phyloP scores from a whole-genome alignment of 2,888 invertebrate genomes.

The Synergus japonicus region DNA sequence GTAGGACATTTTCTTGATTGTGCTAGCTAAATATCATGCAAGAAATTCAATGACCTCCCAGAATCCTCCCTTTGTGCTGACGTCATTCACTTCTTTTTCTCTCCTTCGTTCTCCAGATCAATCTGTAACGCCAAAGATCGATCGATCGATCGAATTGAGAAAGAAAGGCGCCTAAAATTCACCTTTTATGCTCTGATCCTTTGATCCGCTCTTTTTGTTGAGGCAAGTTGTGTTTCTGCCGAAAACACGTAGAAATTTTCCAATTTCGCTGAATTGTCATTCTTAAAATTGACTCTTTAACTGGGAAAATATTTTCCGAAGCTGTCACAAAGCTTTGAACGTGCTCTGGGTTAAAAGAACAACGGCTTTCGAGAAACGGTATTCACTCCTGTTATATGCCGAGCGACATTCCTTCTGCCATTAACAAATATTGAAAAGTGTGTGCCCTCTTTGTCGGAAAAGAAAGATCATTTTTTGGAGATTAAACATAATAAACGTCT shows the following conservation, averaged over 20 bases:
- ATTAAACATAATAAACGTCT: neutral
- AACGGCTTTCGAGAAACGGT: conserved; percentile 38
- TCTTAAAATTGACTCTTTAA: neutral
- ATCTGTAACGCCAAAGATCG: conserved; percentile 14
- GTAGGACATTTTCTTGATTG: neutral
- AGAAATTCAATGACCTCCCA: conserved; percentile 18
- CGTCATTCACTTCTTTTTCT: neutral
- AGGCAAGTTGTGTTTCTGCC: neutral
- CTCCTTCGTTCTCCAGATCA: neutral
- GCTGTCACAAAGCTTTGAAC: neutral
- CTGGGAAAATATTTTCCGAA: neutral
- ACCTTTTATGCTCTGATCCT: neutral
- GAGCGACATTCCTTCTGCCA: conserved; percentile 29
- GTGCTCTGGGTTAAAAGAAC: conserved; percentile 24
- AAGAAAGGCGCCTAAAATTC: conserved; percentile 7
- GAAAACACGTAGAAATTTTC: neutral
- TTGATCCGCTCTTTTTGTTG: neutral
- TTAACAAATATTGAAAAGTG: conserved; percentile 28
- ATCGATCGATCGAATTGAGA: neutral
- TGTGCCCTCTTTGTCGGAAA: conserved; percentile 11
- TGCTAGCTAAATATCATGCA: neutral
- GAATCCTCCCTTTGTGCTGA: neutral
- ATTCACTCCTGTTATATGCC: conserved; percentile 38
- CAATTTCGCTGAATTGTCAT: neutral
- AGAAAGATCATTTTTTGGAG: neutral